Evolutionary conservation across 2,888 invertebrate species (phyloP), one percentile per base, ranked within the genome.

Genomic region (Liposcelis brunnea): DNA sequence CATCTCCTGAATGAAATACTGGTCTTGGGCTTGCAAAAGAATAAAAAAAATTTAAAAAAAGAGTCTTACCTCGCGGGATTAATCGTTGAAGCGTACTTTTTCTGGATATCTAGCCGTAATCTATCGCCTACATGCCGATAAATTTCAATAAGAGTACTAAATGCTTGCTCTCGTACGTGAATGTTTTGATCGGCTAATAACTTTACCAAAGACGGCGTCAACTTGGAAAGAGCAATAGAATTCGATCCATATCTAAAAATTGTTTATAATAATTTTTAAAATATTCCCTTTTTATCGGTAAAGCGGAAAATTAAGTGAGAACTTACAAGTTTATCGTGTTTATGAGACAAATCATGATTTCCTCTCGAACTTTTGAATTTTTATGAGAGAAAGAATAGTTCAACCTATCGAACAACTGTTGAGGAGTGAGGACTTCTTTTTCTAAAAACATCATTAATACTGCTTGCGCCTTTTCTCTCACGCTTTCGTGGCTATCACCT

Each of bases 101-200:
- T 80, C 56, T 80, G 75, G 51, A 94, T 66, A 61, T 94, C 93
- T 43, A 71, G 66, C 54, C 89, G 66, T 50, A 94, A 68, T 60
- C 82, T 75, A 59, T 94, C 94, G 57, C 90, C 90, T 45, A 91
- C 89, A 65, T 93, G 90, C 58, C 85, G 75, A 61, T 94, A 95
- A 37, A 93, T 79, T 59, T 91, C 89, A 33, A 89, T 81, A 42
- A 94, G 63, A 7, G 91, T 80, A 54, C 76, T 77, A 59, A 83
- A 72, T 2, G 93, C 89, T 3, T 85, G 80, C 60, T 94, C 93
- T 14, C 94, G 67, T 5, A 94, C 93, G 42, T 81, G 75, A 31
- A 77, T 74, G 53, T 80, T 85, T 4, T 90, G 90, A 68, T 94
- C 94, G 1, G 84, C 80, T 45, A 90, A 68, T 45, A 93, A 64